Conservation (phyloP, 2,113 vertebrate species). For the Oriolus oriolus region DNA sequence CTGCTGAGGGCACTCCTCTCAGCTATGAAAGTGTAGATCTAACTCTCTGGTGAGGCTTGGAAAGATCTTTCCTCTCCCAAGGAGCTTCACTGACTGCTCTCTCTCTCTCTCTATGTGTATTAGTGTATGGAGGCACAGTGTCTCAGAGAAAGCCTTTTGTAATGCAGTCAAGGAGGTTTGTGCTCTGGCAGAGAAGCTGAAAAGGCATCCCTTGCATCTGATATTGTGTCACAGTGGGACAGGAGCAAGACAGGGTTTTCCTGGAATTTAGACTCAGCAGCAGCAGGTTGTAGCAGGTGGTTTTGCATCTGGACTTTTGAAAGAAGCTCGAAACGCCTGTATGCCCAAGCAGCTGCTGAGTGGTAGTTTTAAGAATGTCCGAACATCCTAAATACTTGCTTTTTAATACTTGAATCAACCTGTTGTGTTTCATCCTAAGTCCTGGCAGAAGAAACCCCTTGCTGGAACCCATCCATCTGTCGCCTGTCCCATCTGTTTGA, state of each 20-base stretch:
- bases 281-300: neutral
- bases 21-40: neutral
- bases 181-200: neutral
- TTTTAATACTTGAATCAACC: neutral
- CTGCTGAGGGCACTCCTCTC: neutral
- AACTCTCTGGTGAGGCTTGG: neutral
- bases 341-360: neutral
- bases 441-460: neutral
- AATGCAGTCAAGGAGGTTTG: neutral
- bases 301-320: neutral
- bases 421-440: neutral
- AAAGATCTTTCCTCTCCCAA: neutral
- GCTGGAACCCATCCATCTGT: neutral
- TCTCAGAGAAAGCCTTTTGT: neutral
- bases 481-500: accelerated
- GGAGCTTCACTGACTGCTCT: neutral
- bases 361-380: neutral
- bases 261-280: neutral
- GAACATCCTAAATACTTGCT: neutral
- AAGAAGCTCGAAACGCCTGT: neutral
- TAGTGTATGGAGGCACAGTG: neutral
- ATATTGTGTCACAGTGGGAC: neutral
- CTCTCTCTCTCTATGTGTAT: accelerated
- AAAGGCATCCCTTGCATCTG: neutral
- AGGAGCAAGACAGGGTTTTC: neutral